Percentiles rank a stretch among this genome's conserved stretches.
These are phyloP conservation scores for Cryptus viduatorius DNA, from an alignment of 2,888 invertebrate genomes.

Conservation along the genomic window DNA sequence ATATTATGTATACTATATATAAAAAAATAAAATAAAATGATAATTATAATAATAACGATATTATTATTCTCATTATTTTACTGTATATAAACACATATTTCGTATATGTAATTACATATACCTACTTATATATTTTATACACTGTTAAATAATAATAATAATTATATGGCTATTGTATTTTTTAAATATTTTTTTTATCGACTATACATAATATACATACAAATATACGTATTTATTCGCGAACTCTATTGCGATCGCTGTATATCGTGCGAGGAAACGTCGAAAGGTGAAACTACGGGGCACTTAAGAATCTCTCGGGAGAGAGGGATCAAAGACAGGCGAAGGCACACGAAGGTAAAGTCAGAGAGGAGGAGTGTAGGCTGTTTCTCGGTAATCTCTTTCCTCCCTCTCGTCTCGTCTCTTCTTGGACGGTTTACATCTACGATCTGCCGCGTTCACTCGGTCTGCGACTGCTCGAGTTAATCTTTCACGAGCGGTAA, in stretches of 20 bases:
- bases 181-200: no score
- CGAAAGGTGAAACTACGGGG: constrained; percentile 64
- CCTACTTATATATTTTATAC: no score
- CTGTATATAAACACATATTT: neutral
- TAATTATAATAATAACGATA: no score
- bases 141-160: neutral
- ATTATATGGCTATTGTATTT: neutral
- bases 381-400: constrained; percentile 66
- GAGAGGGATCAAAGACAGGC: constrained; percentile 58
- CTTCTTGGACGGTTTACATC: constrained; percentile 43
- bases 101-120: no score
- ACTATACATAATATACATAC: neutral
- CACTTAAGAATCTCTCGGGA: constrained; percentile 59
- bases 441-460: constrained; percentile 12
- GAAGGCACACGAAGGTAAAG: constrained; percentile 41
- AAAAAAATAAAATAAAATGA: no score
- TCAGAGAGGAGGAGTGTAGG: neutral
- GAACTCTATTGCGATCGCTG: constrained; percentile 49
- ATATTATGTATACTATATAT: no score
- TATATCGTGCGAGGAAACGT: constrained; percentile 56
- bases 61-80: neutral
- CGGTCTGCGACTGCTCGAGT: constrained; percentile 65
- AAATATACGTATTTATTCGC: constrained; percentile 33
- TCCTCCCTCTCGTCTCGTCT: constrained; percentile 44
- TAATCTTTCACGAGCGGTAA: constrained; percentile 76